These are phyloP conservation scores for Podarcis siculus DNA, from an alignment of 2,797 vertebrate genomes.

Conservation along the genomic window DNA sequence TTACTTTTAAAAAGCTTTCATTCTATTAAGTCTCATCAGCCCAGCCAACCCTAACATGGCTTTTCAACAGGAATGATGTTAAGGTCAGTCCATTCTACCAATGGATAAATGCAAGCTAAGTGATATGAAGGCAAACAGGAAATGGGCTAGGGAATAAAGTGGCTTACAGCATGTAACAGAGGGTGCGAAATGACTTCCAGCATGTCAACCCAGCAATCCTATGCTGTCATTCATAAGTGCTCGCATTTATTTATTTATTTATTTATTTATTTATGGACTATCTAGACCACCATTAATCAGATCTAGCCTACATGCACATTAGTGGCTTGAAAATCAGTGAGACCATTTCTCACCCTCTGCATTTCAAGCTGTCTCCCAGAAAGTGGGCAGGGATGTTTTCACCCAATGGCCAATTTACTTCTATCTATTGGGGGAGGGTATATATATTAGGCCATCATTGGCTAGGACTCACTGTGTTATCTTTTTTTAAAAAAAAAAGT, in stretches of 20 bases:
- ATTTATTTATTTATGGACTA: too few relatives aligned
- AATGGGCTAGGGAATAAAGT: conserved; percentile 14
- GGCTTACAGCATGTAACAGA: conserved; percentile 19
- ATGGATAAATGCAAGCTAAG: background rate
- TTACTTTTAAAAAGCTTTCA: conserved; percentile 11
- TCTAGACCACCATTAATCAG: too few relatives aligned
- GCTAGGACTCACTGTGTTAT: background rate
- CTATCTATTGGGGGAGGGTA: too few relatives aligned
- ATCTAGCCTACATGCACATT: too few relatives aligned
- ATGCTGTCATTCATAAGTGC: background rate
- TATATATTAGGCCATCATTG: background rate
- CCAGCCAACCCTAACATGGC: background rate
- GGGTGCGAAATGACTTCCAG: conserved; percentile 39
- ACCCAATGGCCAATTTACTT: too few relatives aligned
- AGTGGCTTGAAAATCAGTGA: too few relatives aligned
- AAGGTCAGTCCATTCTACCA: background rate
- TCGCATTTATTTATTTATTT: background rate
- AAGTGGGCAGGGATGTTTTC: too few relatives aligned
- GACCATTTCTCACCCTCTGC: too few relatives aligned
- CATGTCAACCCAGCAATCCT: background rate
- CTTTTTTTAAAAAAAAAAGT: background rate
- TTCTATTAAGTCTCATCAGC: background rate
- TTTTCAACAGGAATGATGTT: background rate
- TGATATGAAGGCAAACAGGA: background rate
- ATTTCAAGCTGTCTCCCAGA: too few relatives aligned